Base-by-base conservation (phyloP, 2,113 vertebrate species). In the Pomatostomus ruficeps region DNA sequence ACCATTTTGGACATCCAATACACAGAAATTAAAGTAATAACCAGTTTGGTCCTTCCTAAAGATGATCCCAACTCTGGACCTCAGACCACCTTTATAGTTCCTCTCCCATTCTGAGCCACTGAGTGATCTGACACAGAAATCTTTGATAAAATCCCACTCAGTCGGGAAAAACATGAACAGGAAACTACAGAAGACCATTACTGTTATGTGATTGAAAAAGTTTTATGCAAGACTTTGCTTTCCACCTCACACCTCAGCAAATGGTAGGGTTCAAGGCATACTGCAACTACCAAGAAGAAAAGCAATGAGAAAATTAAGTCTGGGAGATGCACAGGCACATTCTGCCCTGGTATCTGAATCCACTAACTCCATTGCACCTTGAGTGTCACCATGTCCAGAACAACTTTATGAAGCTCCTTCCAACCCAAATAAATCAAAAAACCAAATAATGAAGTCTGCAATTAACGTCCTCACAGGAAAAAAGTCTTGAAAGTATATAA, bases 141-240 rank as follows among this genome's bases (percentile, higher is more conserved):
- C 23, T 76, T 40, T 23, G n/a, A 36, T 24, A n/a, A 83, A 71
- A 48, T 31, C 54, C 42, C 33, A 19, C 68, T 76, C 58, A 28
- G 2, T 0, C 33, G 26, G 42, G 42, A n/a, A 84, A 75, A 89
- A 74, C 19, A 36, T 0, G 2, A 2, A 5, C 12, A 82, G 36
- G 42, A 62, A 84, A 85, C 19, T 58, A 24, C 33, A 49, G 35
- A 63, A 49, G 23, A 24, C 9, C 40, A 38, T 40, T 57, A 38
- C 6, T 25, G 29, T 29, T 36, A 43, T 7, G 6, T 7, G 38
- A 75, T 0, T 58, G 26, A 54, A 68, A 23, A 54, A 18, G 49
- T 13, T 45, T 29, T n/a, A 8, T 14, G 14, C 31, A 73, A 79
- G 22, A 40, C 38, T 59, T 43, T 55, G 14, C 40, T 78, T 51